Percentiles rank a stretch among this genome's conserved stretches.
phyloP scores from a whole-genome alignment of 2,888 invertebrate species.

The Thysanoteuthis rhombus region DNA sequence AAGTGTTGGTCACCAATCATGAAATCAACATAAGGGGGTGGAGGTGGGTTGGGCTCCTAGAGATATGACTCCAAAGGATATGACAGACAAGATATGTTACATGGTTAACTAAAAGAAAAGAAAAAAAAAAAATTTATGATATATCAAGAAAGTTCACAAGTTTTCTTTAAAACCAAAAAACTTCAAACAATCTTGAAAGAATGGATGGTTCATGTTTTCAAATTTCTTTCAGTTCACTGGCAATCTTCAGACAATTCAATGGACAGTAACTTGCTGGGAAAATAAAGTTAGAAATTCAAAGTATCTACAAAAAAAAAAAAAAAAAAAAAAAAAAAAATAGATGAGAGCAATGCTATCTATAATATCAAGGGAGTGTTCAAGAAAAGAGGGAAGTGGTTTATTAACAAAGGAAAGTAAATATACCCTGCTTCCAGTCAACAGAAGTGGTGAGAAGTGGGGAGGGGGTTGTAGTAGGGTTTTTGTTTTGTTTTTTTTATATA shows the following conservation, averaged over 20 bases:
- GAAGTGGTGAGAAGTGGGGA: not conserved
- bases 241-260: not conserved
- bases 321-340: not conserved
- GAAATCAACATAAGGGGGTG: not conserved
- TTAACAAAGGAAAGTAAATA: not conserved
- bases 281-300: not conserved
- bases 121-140: not conserved
- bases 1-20: slow-evolving; percentile 16
- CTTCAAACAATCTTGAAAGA: not conserved
- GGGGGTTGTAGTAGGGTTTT: not conserved
- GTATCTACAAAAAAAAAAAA: no score
- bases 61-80: not conserved
- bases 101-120: not conserved
- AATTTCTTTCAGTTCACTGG: not conserved
- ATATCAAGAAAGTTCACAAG: not conserved
- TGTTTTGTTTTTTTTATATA: not conserved
- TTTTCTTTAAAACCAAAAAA: not conserved
- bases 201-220: not conserved
- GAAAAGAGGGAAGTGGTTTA: not conserved
- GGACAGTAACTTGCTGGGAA: not conserved
- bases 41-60: not conserved
- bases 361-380: no score
- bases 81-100: slow-evolving; percentile 16
- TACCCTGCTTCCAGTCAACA: not conserved
- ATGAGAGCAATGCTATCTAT: no score